phyloP scores from a whole-genome alignment of 2,797 vertebrate species.

The Mycteria americana region DNA sequence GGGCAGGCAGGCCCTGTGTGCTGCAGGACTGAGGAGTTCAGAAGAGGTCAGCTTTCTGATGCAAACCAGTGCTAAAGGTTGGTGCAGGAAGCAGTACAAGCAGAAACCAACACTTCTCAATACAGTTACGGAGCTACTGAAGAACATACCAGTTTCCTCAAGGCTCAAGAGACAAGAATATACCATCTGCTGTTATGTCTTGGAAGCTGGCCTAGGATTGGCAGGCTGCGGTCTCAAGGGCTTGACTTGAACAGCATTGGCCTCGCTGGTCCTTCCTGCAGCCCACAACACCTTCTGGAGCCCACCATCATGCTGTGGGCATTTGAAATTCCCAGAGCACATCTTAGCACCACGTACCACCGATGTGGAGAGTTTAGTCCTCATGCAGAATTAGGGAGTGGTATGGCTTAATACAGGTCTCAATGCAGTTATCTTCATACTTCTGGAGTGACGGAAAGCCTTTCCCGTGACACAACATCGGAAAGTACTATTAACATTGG shows the following conservation, averaged over 20 bases:
- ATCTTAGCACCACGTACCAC: neutral
- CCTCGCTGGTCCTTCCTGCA: neutral
- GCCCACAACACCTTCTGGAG: neutral
- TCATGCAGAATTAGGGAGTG: neutral
- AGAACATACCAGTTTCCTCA: neutral
- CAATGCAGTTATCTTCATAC: neutral
- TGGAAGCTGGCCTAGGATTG: neutral
- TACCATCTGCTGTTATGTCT: neutral
- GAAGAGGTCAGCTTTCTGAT: neutral
- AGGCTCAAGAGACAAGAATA: neutral
- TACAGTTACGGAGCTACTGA: rapidly evolving
- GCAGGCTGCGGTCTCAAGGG: neutral
- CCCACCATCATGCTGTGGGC: neutral
- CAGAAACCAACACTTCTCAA: neutral
- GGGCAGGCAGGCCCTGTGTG: conserved; percentile 25
- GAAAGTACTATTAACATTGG: neutral
- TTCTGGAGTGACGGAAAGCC: neutral
- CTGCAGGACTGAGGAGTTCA: neutral
- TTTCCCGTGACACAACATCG: rapidly evolving
- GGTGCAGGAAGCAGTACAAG: neutral
- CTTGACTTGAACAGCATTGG: neutral
- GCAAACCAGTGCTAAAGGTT: neutral
- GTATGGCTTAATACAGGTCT: neutral
- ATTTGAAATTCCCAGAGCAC: neutral
- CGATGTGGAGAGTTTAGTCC: neutral